Conservation (phyloP, 2,113 vertebrate species). For the Sisor rabdophorus region DNA sequence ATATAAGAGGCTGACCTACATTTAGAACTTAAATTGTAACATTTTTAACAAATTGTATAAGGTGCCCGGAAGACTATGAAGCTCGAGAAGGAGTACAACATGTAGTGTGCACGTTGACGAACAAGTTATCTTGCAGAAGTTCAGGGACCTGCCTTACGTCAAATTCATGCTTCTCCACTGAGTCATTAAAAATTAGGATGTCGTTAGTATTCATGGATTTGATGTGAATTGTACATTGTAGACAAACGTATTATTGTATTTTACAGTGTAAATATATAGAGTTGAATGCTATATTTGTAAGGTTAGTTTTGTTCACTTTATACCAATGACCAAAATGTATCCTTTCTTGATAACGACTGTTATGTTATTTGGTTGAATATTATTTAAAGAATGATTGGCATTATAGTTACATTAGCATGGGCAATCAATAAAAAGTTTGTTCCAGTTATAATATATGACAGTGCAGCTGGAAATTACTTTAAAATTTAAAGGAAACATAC, state of each 20-base stretch:
- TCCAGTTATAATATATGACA: background rate
- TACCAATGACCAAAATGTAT: background rate
- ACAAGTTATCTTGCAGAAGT: too few species aligned
- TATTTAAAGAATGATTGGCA: background rate
- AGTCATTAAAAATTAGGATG: too few species aligned
- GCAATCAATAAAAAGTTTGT: background rate
- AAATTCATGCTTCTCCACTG: too few species aligned
- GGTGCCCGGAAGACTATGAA: too few species aligned
- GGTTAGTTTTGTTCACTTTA: background rate
- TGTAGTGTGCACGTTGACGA: too few species aligned
- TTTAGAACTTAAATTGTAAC: too few species aligned
- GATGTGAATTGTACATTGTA: background rate
- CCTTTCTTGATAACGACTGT: background rate
- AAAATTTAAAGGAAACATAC: conserved; percentile 71
- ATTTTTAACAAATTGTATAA: too few species aligned
- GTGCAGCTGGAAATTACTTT: too few species aligned
- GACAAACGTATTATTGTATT: background rate
- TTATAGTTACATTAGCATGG: background rate
- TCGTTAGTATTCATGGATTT: too few species aligned
- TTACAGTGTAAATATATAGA: background rate
- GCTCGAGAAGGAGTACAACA: too few species aligned
- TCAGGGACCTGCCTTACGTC: too few species aligned
- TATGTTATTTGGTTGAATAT: background rate
- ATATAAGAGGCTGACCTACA: too few species aligned
- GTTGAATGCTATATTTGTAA: background rate